Percentiles rank a stretch among this genome's conserved stretches.
Conservation (phyloP, 2,888 invertebrate genomes). For the Phengaris alcon region DNA sequence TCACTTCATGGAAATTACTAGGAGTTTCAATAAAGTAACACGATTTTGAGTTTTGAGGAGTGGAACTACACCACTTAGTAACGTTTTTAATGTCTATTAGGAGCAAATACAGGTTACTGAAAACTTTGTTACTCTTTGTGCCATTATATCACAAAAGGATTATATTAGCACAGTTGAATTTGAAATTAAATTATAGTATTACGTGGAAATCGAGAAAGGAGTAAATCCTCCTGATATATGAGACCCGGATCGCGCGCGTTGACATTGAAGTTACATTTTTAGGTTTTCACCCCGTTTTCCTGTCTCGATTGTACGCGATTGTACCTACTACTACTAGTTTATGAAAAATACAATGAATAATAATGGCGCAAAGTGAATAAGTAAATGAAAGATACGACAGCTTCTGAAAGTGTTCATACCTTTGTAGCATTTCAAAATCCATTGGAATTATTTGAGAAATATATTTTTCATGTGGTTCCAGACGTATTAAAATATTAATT, state of each 20-base stretch:
- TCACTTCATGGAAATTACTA: too few relatives aligned
- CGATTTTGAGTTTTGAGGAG: too few relatives aligned
- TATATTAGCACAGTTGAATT: constrained; percentile 60
- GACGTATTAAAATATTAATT: constrained; percentile 25
- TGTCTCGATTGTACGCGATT: constrained; percentile 32
- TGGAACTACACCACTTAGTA: too few relatives aligned
- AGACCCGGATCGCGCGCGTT: constrained; percentile 59
- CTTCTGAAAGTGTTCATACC: not conserved
- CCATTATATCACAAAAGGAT: not conserved
- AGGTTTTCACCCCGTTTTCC: constrained; percentile 47
- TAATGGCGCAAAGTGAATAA: not conserved
- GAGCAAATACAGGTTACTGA: not conserved
- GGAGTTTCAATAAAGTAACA: too few relatives aligned
- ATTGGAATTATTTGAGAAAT: not conserved
- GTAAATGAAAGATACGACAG: not conserved
- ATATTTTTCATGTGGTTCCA: not conserved
- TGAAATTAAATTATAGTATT: constrained; percentile 79
- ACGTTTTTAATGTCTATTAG: not conserved
- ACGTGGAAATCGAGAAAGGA: constrained; percentile 72
- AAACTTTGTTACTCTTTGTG: not conserved
- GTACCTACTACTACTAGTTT: constrained; percentile 30
- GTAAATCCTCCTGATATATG: constrained; percentile 75
- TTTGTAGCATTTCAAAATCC: not conserved
- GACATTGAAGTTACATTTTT: constrained; percentile 72
- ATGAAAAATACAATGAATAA: not conserved